Base-by-base conservation (phyloP, 2,888 invertebrate genomes). In the Cryptocheilus praepositus region DNA sequence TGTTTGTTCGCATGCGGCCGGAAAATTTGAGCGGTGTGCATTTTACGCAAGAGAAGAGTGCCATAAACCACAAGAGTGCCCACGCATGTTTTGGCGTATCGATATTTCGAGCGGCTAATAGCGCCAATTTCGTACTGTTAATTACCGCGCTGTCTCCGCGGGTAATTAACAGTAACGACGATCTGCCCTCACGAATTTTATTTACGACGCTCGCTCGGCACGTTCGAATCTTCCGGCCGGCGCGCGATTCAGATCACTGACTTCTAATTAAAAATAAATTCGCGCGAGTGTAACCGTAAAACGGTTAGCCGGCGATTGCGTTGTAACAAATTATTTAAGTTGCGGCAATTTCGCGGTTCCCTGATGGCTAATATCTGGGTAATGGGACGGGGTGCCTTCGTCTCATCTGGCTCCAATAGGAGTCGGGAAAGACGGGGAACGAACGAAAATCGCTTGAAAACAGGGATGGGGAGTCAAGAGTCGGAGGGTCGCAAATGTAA, bases 271-370 rank as follows among this genome's bases (percentile, higher is more conserved):
- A 85, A 86, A 83, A 84, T 80, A 86, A 85, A 86, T 86, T 82
- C 77, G 71, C 68, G 71, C 61, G 69, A 74, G 72, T 68, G 80
- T 79, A 84, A 86, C 80, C 79, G 81, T 81, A 83, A 83, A 81
- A 71, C 78, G 80, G 80, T 85, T 86, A 83, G 83, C 77, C 80
- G 78, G 81, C 82, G 83, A 86, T 88, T 81, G 81, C 83, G 84
- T 85, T 86, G 83, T 84, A 87, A 87, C 86, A 87, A 88, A 88
- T 87, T 88, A 87, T 87, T 87, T 83, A 85, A 87, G 85, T 86
- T 83, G 86, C 82, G 82, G 86, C 84, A 87, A 87, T 87, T 87
- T 83, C 86, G 86, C 79, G 86, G 83, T 81, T 85, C 84, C 83
- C 86, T 82, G 83, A 86, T 86, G 88, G 87, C 88, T 88, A 88